phyloP scores from a whole-genome alignment of 2,113 vertebrate species.

The Calyptomena viridis region DNA sequence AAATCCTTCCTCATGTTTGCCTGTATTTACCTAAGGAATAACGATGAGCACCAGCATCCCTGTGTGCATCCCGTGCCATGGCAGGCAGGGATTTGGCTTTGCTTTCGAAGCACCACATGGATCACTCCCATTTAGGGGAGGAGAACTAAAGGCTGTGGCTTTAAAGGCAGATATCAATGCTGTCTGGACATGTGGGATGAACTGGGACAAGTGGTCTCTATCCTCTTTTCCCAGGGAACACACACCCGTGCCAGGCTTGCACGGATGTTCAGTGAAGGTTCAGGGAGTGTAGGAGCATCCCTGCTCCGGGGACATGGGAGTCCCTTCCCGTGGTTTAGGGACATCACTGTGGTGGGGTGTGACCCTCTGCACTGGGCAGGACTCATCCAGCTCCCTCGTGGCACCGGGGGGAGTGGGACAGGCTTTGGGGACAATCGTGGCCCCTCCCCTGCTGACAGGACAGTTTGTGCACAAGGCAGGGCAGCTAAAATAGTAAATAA shows the following conservation, averaged over 20 bases:
- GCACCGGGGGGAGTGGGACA: neutral
- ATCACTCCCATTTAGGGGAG: fast-evolving
- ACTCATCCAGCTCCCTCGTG: fast-evolving
- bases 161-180: fast-evolving
- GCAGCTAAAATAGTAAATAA: neutral
- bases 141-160: fast-evolving
- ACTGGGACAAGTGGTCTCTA: neutral
- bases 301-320: fast-evolving
- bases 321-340: neutral
- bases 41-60: fast-evolving
- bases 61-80: fast-evolving
- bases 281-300: neutral
- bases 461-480: fast-evolving
- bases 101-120: fast-evolving
- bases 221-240: fast-evolving
- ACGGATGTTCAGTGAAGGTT: fast-evolving
- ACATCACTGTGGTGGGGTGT: fast-evolving
- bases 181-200: neutral
- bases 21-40: neutral
- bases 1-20: neutral
- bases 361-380: neutral
- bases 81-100: neutral
- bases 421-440: neutral
- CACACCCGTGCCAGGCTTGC: fast-evolving
- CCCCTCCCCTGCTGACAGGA: neutral